Base-by-base conservation (phyloP, 1,140 invertebrate genomes). In the Lepidurus apus region DNA sequence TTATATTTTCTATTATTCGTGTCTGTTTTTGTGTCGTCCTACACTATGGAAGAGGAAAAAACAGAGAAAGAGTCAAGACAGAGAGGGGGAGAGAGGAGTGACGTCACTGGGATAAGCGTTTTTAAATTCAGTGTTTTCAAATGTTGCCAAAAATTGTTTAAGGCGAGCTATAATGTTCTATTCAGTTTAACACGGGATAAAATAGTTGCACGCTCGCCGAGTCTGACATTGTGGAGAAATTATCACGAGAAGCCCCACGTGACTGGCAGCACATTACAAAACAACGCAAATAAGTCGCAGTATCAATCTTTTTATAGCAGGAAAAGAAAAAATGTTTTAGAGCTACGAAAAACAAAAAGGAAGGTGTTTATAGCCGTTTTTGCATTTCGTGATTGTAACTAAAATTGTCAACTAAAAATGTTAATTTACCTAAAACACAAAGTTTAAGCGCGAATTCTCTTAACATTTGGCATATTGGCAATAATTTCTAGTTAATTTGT, bases 201-300 rank as follows among this genome's bases (percentile, higher is more conserved):
- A 65, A 65, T 65, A 65, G 53, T 65, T 65, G 9, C 53, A 65
- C 53, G 53, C 53, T 65, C 53, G 17, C 53, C 53, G 53, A 65
- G 13, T 65, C 53, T 21, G 53, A 6, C 9, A 13, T 1, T 7
- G 9, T 13, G 53, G 53, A 65, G 53, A 65, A 65, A 65, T 65
- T 65, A 65, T 65, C 53, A 65, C 53, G 53, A 13, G 53, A 65
- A 65, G 53, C 53, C 53, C 53, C 53, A 65, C 53, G 53, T 65
- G 53, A 65, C 53, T 65, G 17, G 53, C 53, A 65, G 21, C 53
- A 21, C 53, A 65, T 65, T 65, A 65, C 17, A 17, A 65, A 65
- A 65, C 53, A 65, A 65, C 17, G 53, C 53, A 65, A 65, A 65
- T 65, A 65, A 65, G 53, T 65, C 53, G 53, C 53, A 65, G 53